Percentiles rank a stretch among this genome's conserved stretches.
Evolutionary conservation across 2,888 invertebrate genomes (phyloP).

Genomic region (Pasiphila rectangulata): DNA sequence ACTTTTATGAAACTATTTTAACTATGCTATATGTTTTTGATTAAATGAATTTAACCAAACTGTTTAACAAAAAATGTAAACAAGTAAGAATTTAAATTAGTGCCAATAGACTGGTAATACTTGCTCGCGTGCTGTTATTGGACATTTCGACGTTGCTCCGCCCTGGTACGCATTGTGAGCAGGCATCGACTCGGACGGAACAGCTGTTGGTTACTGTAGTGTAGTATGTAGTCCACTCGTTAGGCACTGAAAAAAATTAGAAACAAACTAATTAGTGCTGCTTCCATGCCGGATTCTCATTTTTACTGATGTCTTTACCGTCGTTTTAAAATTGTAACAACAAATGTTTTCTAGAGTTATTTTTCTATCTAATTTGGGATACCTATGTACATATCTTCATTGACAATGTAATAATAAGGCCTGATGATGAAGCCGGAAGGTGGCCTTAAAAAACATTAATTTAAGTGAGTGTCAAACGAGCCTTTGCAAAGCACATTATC

Average conservation of each 20-base stretch:
- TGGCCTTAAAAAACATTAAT: too few species aligned
- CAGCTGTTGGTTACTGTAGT: slow-evolving; percentile 43
- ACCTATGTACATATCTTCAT: too few species aligned
- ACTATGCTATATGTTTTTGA: slow-evolving; percentile 4
- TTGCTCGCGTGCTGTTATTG: slow-evolving; percentile 45
- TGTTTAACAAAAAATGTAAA: slow-evolving; percentile 9
- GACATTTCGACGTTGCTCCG: slow-evolving; percentile 31
- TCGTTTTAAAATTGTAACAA: too few species aligned
- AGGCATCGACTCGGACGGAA: slow-evolving; percentile 50
- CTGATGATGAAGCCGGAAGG: too few species aligned
- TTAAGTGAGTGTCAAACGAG: slow-evolving; percentile 53
- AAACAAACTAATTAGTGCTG: slow-evolving; percentile 57
- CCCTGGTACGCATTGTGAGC: slow-evolving; percentile 59
- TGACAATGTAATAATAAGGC: too few species aligned
- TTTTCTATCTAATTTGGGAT: too few species aligned
- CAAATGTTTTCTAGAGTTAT: too few species aligned
- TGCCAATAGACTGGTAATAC: slow-evolving; percentile 34
- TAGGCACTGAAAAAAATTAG: slow-evolving; percentile 53
- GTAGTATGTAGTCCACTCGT: slow-evolving; percentile 51
- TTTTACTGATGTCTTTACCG: too few species aligned
- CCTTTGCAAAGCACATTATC: slow-evolving; percentile 47
- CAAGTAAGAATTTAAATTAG: slow-evolving; percentile 29
- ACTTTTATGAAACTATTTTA: slow-evolving; percentile 28
- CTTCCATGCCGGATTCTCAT: slow-evolving; percentile 51
- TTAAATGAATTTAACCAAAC: background rate